Percentiles rank a stretch among this genome's conserved stretches.
phyloP scores from a whole-genome alignment of 2,797 vertebrate genomes.

The Smutsia gigantea region DNA sequence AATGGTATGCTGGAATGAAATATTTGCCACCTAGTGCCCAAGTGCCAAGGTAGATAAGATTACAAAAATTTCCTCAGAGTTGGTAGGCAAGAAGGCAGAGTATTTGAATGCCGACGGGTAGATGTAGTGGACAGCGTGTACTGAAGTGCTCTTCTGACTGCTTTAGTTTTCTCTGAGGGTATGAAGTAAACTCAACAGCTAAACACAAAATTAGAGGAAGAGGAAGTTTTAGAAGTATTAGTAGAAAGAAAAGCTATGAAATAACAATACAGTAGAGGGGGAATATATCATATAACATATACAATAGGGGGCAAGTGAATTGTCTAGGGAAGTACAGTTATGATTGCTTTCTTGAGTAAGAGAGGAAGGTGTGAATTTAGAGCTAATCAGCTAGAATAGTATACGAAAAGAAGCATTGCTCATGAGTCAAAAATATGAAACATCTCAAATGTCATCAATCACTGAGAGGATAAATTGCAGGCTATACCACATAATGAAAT shows the following conservation, averaged over 20 bases:
- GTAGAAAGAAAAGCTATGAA: neutral
- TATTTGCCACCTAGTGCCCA: neutral
- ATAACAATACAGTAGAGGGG: neutral
- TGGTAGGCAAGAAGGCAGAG: neutral
- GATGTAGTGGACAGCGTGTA: rapidly evolving
- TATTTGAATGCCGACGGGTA: neutral
- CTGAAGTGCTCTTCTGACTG: neutral
- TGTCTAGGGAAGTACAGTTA: neutral
- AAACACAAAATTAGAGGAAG: neutral
- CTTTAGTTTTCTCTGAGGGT: neutral
- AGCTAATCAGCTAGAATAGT: neutral
- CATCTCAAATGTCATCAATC: neutral
- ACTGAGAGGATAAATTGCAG: neutral
- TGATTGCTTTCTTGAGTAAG: neutral
- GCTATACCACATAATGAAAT: neutral
- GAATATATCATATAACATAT: neutral
- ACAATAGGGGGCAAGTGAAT: neutral
- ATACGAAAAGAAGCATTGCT: neutral
- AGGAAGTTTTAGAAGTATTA: neutral
- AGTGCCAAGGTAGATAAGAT: neutral
- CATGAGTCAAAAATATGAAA: neutral
- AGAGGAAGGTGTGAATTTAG: neutral
- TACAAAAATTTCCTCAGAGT: neutral
- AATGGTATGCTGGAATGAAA: neutral
- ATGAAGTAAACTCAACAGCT: neutral